These are phyloP conservation scores for Drosophila recens DNA, from an alignment of 2,888 invertebrate species.

Conservation along the genomic window DNA sequence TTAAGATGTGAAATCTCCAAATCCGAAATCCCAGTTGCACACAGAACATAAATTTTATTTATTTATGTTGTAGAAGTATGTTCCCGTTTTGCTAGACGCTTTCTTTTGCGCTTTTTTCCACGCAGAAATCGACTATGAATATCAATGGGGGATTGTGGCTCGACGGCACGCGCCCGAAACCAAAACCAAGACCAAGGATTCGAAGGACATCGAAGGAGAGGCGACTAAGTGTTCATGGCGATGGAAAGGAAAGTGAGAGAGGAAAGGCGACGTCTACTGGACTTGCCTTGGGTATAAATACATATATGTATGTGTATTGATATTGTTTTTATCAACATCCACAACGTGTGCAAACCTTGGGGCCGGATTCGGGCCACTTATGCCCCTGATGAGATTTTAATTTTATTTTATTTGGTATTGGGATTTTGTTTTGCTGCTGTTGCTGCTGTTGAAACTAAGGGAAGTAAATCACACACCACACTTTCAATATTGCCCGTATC, in stretches of 20 bases:
- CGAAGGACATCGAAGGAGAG: conserved; percentile 21
- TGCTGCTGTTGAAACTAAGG: conserved; percentile 47
- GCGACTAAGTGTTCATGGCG: conserved; percentile 63
- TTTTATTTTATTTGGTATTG: conserved; percentile 75
- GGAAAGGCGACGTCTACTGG: conserved; percentile 30
- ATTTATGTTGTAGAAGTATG: conserved; percentile 61
- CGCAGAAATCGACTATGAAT: conserved; percentile 76
- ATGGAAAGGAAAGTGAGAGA: conserved; percentile 15
- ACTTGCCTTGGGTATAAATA: conserved; percentile 27
- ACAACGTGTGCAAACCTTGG: conserved; percentile 53
- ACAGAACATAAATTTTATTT: conserved; percentile 75
- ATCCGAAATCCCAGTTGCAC: conserved; percentile 61
- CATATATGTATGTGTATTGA: conserved; percentile 52
- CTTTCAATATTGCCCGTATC: conserved; percentile 64
- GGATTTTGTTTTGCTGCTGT: conserved; percentile 54
- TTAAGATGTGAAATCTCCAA: conserved; percentile 24
- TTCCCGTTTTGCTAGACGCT: conserved; percentile 59
- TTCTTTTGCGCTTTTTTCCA: conserved; percentile 40
- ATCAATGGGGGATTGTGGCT: conserved; percentile 76
- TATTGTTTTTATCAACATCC: conserved; percentile 77
- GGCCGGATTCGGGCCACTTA: conserved; percentile 59
- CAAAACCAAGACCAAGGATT: conserved; percentile 29
- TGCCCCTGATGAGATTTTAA: conserved; percentile 80
- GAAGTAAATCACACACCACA: conserved; percentile 77
- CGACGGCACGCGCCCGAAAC: conserved; percentile 72